A percentile compares a stretch with the other conserved stretches of the same genome.
Evolutionary conservation across 2,113 vertebrate species (phyloP).

Genomic region (Talpa occidentalis): DNA sequence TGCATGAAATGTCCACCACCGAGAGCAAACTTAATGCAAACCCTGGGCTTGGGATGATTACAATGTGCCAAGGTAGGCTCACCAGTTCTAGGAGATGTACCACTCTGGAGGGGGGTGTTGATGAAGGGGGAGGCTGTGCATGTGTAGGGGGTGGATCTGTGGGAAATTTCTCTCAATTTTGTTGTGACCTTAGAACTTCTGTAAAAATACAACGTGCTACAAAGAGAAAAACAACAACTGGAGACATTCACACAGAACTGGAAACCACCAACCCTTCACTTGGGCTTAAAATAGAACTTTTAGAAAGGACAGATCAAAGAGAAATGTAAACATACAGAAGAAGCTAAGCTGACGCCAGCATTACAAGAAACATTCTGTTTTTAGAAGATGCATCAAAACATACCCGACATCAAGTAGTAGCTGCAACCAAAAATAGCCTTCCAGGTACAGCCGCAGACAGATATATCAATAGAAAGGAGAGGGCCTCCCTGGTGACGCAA

Average conservation of each 20-base stretch:
- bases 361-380: neutral
- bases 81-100: neutral
- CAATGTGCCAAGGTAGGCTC: too few species aligned
- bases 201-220: neutral
- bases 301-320: neutral
- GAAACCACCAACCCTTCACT: neutral
- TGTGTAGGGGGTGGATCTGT: too few species aligned
- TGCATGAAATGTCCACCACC: neutral
- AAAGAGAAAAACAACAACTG: neutral
- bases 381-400: neutral
- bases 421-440: neutral
- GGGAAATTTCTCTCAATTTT: neutral
- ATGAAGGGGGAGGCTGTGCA: too few species aligned
- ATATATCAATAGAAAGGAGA: too few species aligned
- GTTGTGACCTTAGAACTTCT: neutral
- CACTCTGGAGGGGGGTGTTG: neutral
- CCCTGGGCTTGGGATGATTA: neutral
- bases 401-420: neutral
- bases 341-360: neutral
- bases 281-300: conserved; percentile 54
- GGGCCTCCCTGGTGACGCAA: too few species aligned
- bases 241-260: neutral
- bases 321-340: neutral
- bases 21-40: neutral
- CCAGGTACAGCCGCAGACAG: neutral